Conservation (phyloP, 2,797 vertebrate species). For the Linurgus olivaceus region DNA sequence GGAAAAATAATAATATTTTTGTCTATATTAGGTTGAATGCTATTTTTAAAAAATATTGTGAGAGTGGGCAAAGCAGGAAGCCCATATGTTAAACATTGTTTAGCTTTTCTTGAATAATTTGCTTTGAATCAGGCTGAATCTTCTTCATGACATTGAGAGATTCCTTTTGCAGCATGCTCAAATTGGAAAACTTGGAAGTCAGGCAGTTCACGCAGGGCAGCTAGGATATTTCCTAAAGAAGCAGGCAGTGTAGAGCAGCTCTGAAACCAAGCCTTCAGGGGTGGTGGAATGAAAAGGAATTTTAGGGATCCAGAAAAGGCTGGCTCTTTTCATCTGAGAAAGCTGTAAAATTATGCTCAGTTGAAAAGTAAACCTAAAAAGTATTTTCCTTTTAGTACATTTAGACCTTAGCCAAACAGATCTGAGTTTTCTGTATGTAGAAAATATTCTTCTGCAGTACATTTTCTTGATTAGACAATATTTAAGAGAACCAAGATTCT, state of each 20-base stretch:
- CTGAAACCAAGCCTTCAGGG: background rate
- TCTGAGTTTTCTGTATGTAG: background rate
- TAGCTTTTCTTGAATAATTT: background rate
- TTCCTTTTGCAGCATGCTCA: background rate
- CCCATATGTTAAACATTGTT: background rate
- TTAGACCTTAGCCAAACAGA: background rate
- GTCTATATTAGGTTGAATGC: background rate
- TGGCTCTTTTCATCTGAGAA: background rate
- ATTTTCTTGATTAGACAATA: background rate
- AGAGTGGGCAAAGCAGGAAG: background rate
- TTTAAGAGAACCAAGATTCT: background rate
- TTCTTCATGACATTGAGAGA: background rate
- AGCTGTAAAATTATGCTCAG: background rate
- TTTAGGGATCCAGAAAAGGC: background rate
- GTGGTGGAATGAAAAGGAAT: background rate
- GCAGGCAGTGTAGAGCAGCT: background rate
- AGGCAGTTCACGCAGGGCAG: background rate
- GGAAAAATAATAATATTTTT: rapidly evolving
- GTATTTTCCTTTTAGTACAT: background rate
- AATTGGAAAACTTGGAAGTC: background rate
- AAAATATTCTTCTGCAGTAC: background rate
- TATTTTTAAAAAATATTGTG: background rate
- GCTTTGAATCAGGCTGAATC: background rate
- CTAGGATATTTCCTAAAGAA: background rate
- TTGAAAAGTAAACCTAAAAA: background rate